Percentiles rank a stretch among this genome's conserved stretches.
phyloP scores from a whole-genome alignment of 1,140 invertebrate species.

The Telenomus remus region DNA sequence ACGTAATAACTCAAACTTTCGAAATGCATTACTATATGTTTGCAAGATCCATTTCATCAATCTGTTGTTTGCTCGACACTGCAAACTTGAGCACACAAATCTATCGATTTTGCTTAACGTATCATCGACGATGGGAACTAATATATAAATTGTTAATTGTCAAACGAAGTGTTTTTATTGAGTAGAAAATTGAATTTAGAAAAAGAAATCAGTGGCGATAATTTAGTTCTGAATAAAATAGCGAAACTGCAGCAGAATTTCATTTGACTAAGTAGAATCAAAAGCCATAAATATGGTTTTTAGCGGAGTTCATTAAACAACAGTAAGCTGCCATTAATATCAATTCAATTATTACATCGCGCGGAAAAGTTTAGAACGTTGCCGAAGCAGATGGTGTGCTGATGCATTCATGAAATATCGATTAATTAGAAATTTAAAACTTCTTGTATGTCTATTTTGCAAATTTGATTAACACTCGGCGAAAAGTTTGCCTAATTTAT shows the following conservation, averaged over 20 bases:
- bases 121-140: not conserved
- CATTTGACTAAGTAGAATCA: slow-evolving; percentile 37
- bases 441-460: slow-evolving; percentile 11
- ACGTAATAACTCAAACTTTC: slow-evolving; percentile 33
- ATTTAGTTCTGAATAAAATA: too few relatives aligned
- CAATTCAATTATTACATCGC: slow-evolving; percentile 42
- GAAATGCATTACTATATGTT: slow-evolving; percentile 12
- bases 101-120: too few relatives aligned
- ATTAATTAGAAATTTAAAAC: slow-evolving; percentile 31
- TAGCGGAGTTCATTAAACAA: slow-evolving; percentile 44
- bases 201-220: too few relatives aligned
- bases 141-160: slow-evolving; percentile 2
- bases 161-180: not conserved
- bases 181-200: too few relatives aligned
- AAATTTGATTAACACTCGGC: slow-evolving; percentile 32
- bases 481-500: slow-evolving; percentile 20
- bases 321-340: slow-evolving; percentile 49
- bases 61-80: slow-evolving; percentile 15
- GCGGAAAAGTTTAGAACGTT: slow-evolving; percentile 43
- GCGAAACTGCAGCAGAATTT: too few relatives aligned
- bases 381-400: slow-evolving; percentile 26
- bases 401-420: slow-evolving; percentile 35
- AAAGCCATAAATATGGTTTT: slow-evolving; percentile 49
- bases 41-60: slow-evolving; percentile 25
- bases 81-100: slow-evolving; percentile 6